A percentile compares a stretch with the other conserved stretches of the same genome.
These are phyloP conservation scores for Chiloscyllium plagiosum DNA, from an alignment of 2,113 vertebrate genomes.

Conservation along the genomic window DNA sequence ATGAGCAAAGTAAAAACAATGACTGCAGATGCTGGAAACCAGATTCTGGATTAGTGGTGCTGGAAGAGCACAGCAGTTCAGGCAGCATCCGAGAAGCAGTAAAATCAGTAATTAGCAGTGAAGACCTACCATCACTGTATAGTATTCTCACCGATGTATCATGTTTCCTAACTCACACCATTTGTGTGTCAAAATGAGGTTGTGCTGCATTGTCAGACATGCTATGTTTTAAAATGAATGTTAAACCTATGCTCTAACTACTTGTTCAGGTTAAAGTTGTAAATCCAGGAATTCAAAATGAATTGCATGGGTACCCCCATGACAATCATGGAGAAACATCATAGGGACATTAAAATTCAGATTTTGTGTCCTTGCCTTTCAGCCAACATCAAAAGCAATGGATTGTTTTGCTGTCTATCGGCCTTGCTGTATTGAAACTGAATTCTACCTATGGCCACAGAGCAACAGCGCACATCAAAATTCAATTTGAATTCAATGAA, in stretches of 20 bases:
- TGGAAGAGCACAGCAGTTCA: too few species aligned
- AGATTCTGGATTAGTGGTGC: too few species aligned
- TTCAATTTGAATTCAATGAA: background rate
- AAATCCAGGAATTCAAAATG: background rate
- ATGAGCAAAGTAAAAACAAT: background rate
- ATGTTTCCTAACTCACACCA: background rate
- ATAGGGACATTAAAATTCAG: background rate
- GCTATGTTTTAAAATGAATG: background rate
- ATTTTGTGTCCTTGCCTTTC: background rate
- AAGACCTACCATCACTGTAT: background rate
- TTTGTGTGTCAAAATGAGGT: background rate
- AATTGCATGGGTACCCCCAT: background rate
- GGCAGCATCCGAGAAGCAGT: too few species aligned
- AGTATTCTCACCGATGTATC: background rate
- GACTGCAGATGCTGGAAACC: too few species aligned
- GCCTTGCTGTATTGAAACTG: background rate
- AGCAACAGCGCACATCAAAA: background rate
- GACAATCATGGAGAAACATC: background rate
- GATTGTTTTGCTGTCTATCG: background rate
- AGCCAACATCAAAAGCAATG: background rate
- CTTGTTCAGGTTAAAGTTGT: background rate
- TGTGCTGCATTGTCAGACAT: background rate
- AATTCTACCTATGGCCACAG: background rate
- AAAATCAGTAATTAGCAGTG: background rate
- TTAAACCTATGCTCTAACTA: background rate